A percentile compares a stretch with the other conserved stretches of the same genome.
Conservation (phyloP, 1,140 invertebrate species). For the Anadara kagoshimensis region DNA sequence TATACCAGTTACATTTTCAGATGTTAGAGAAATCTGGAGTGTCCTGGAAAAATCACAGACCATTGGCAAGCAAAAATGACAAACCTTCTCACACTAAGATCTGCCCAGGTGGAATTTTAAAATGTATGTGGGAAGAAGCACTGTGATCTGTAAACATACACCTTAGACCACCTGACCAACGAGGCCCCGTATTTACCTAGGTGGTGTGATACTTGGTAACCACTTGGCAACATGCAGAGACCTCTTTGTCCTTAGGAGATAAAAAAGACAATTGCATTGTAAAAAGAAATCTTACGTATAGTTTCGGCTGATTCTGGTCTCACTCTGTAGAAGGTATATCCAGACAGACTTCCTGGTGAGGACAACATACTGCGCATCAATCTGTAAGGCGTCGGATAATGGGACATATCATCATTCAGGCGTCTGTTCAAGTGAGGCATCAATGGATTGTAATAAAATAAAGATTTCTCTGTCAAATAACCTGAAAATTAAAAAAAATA, state of each 20-base stretch:
- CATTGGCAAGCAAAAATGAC: too few species aligned
- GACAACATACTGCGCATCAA: conserved; percentile 71
- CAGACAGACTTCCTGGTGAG: conserved; percentile 67
- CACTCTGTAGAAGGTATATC: conserved; percentile 70
- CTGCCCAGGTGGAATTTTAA: too few species aligned
- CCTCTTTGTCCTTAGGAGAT: not conserved
- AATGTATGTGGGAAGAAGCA: too few species aligned
- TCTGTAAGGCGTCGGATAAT: conserved; percentile 70
- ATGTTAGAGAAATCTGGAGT: too few species aligned
- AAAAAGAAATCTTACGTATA: conserved; percentile 7
- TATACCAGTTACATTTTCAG: too few species aligned
- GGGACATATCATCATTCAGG: conserved; percentile 71
- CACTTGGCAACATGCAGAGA: not conserved
- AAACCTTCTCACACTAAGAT: too few species aligned
- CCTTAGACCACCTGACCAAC: too few species aligned
- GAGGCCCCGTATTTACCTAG: too few species aligned
- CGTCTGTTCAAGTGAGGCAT: conserved; percentile 62
- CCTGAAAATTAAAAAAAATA: conserved; percentile 47
- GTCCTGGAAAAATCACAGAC: too few species aligned
- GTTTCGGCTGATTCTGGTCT: conserved; percentile 52
- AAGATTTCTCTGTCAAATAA: conserved; percentile 66
- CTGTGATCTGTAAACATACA: too few species aligned
- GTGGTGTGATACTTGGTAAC: not conserved
- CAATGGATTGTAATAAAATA: conserved; percentile 64
- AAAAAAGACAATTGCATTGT: not conserved